These are phyloP conservation scores for Noturus placidus DNA, from an alignment of 2,113 vertebrate genomes.

Conservation along the genomic window DNA sequence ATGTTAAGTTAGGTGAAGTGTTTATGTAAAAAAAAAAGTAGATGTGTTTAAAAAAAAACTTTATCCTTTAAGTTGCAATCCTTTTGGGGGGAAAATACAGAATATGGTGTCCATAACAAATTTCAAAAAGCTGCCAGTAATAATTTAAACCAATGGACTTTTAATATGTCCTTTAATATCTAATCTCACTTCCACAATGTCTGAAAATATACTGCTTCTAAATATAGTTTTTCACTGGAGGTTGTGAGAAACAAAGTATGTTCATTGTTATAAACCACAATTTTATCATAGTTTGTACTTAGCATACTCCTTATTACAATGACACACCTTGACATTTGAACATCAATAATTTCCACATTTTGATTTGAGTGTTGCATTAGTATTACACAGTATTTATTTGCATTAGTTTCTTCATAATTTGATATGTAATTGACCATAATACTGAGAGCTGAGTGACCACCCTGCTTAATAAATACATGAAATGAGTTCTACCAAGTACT, in stretches of 20 bases:
- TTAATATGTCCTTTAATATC: neutral
- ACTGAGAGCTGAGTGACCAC: neutral
- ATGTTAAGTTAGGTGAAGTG: neutral
- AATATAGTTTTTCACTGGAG: neutral
- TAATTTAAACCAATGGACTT: neutral
- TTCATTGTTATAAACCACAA: neutral
- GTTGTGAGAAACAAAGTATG: neutral
- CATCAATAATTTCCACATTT: neutral
- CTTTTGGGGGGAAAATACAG: neutral
- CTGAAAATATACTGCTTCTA: neutral
- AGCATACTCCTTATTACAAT: neutral
- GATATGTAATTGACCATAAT: neutral
- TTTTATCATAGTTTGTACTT: neutral
- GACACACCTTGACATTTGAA: neutral
- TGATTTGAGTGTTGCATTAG: neutral
- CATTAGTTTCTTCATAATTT: neutral
- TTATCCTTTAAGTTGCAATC: neutral
- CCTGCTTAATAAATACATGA: neutral
- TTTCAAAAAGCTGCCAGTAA: neutral
- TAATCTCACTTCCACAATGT: neutral
- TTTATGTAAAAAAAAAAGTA: neutral
- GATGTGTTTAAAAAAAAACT: neutral
- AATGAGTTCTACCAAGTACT: constrained; percentile 7
- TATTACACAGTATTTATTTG: neutral
- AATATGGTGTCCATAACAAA: neutral